Base-by-base conservation (phyloP, 2,888 invertebrate genomes). In the Xanthorhoe spadicearia region DNA sequence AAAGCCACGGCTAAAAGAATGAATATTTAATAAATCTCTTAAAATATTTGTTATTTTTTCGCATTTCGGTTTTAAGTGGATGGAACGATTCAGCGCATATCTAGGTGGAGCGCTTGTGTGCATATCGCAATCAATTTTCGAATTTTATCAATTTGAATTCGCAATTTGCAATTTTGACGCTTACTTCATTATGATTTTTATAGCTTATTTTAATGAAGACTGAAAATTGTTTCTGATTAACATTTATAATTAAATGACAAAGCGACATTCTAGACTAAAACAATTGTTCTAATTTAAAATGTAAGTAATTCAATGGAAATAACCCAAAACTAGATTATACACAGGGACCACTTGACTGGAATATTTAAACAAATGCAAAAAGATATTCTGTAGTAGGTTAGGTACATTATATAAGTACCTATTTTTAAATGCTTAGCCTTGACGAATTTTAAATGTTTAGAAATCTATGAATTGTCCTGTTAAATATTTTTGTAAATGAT, bases 41-140 rank as follows among this genome's bases (percentile, higher is more conserved):
- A 43, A 43, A 43, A 13, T 43, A 13, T 43, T 13, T 43, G 38
- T 43, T 4, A 43, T 32, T 52, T 13, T 52, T n/a, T 28, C n/a
- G 32, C 15, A 17, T 5, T 59, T 61, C 55, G 61, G 55, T 35
- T 54, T 13, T n/a, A n/a, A 49, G 15, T 4, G 28, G 13, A 28
- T 13, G 18, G 6, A 49, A 17, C 2, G 51, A 48, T 19, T 35
- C 2, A 32, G 49, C 17, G 19, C 68, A 61, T 1, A 53, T 19
- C 61, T 68, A 61, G 28, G 38, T n/a, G 52, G 15, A 32, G 54
- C 60, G 86, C 82, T 43, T 90, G 88, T 91, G 89, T 90, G 89
- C 87, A 92, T 91, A 89, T 90, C 86, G 92, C 89, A 92, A 91
- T 92, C 90, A 91, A 90, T 91, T 90, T 88, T 86, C 86, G 86